Evolutionary conservation across 2,797 vertebrate species (phyloP).

Genomic region (Lithobates pipiens): DNA sequence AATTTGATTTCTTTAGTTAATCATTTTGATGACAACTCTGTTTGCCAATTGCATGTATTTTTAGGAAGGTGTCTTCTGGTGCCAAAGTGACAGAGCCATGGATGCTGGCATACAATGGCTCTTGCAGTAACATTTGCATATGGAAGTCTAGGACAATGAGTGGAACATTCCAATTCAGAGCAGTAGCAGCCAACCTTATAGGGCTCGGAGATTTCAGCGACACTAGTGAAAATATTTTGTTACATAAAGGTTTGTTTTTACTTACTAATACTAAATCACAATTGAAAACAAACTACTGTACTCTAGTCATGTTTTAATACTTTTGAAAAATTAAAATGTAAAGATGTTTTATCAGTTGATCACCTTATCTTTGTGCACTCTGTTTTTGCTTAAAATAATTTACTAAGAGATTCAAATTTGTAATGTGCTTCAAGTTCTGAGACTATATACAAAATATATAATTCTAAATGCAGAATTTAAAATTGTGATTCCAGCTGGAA

Average conservation of each 20-base stretch:
- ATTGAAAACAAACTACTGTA: not conserved
- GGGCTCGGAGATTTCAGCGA: conserved; percentile 75
- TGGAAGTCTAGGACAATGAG: conserved; percentile 71
- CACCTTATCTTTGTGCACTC: not conserved
- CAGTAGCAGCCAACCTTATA: conserved; percentile 72
- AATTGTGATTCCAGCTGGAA: too few species aligned
- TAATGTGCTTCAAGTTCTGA: too few species aligned
- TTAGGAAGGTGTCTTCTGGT: not conserved
- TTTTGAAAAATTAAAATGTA: not conserved
- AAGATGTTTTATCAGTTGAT: not conserved
- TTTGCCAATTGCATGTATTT: not conserved
- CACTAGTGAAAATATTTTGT: conserved; percentile 66
- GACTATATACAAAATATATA: too few species aligned
- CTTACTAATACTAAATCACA: not conserved
- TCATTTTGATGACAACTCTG: not conserved
- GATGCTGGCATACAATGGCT: conserved; percentile 73
- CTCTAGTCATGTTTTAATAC: not conserved
- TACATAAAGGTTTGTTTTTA: conserved; percentile 68
- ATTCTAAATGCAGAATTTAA: too few species aligned
- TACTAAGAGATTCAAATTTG: too few species aligned
- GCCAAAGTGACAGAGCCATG: conserved; percentile 44
- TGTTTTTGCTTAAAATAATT: too few species aligned
- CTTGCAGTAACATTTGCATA: conserved; percentile 72
- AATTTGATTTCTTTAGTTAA: too few species aligned
- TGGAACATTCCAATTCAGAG: conserved; percentile 77